phyloP scores from a whole-genome alignment of 1,140 invertebrate genomes.

The Telenomus remus region DNA sequence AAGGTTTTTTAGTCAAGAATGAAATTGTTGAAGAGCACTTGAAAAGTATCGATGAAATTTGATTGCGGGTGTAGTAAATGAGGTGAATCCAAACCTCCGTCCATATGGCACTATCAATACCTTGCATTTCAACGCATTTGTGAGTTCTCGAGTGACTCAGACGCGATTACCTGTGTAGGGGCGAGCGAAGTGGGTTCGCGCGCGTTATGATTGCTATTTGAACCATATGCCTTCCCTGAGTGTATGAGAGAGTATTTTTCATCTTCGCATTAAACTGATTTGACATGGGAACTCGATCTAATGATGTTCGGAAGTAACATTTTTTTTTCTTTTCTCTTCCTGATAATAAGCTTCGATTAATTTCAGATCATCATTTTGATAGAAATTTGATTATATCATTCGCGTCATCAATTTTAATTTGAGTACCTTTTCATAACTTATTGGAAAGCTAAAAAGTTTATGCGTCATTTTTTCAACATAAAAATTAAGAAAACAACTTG shows the following conservation, averaged over 20 bases:
- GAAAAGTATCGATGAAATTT: no score
- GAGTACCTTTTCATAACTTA: no score
- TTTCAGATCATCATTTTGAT: conserved; percentile 7
- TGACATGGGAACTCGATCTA: conserved; percentile 54
- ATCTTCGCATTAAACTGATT: conserved; percentile 40
- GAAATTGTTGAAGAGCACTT: no score
- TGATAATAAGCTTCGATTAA: conserved; percentile 18
- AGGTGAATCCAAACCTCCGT: neutral
- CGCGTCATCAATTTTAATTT: no score
- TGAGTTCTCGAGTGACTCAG: conserved; percentile 32
- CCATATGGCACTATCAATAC: conserved; percentile 41
- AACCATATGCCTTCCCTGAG: conserved; percentile 54
- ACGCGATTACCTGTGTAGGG: conserved; percentile 38
- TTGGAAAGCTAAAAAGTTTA: no score
- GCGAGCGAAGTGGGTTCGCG: conserved; percentile 30
- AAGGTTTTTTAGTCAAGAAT: no score
- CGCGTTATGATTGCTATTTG: conserved; percentile 49
- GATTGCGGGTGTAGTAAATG: conserved; percentile 3
- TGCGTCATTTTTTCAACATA: no score
- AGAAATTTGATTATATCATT: no score
- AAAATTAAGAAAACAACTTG: no score
- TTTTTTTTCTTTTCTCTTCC: neutral
- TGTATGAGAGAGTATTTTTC: conserved; percentile 52
- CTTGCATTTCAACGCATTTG: conserved; percentile 40
- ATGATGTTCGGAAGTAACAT: conserved; percentile 20